Evolutionary conservation across 2,113 vertebrate species (phyloP).

Genomic region (Mirounga angustirostris): DNA sequence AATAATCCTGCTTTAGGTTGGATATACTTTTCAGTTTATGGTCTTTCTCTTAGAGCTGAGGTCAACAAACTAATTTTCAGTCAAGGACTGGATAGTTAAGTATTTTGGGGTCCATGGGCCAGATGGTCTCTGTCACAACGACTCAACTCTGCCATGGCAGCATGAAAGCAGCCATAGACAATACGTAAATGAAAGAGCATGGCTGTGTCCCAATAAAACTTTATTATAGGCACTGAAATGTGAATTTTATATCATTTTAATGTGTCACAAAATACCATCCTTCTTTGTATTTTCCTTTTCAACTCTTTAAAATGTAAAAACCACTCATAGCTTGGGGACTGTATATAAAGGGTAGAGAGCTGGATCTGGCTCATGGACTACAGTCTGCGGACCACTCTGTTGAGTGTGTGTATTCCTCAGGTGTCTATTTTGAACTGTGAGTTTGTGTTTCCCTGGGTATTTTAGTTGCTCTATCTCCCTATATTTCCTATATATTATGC

Average conservation of each 20-base stretch:
- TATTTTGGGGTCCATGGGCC: not conserved
- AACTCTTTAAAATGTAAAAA: not conserved
- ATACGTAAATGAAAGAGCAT: not conserved
- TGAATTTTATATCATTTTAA: constrained; percentile 12
- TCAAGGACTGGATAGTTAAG: not conserved
- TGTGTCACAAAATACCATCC: not conserved
- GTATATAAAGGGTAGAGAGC: not conserved
- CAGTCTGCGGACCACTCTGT: not conserved
- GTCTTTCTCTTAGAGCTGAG: not conserved
- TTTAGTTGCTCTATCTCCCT: not conserved
- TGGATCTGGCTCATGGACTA: not conserved
- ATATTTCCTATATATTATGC: not conserved
- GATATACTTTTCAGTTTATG: not conserved
- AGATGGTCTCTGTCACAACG: not conserved
- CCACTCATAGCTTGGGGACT: not conserved
- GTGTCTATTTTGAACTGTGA: not conserved
- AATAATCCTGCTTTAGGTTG: not conserved
- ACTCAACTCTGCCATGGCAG: not conserved
- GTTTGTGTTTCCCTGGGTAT: not conserved
- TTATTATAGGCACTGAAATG: not conserved
- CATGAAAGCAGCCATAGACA: not conserved
- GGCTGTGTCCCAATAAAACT: not conserved
- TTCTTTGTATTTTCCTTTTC: not conserved
- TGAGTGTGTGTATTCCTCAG: not conserved
- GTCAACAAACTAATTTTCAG: not conserved